These are phyloP conservation scores for Subacronicta megacephala DNA, from an alignment of 2,888 invertebrate species.

Conservation along the genomic window DNA sequence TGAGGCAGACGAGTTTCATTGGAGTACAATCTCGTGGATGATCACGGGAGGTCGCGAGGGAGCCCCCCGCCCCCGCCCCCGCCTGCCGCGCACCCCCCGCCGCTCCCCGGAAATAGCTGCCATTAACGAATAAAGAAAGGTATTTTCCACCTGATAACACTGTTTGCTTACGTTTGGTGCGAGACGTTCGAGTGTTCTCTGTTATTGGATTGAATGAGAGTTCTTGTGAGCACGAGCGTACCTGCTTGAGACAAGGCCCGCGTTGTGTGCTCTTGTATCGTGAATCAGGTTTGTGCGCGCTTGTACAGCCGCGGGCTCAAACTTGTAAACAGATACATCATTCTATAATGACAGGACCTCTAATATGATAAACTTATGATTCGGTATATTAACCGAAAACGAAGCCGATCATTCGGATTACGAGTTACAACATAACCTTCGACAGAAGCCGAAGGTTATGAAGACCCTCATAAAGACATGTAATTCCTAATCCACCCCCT, in stretches of 20 bases:
- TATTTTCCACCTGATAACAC: slow-evolving; percentile 77
- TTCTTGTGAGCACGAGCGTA: slow-evolving; percentile 47
- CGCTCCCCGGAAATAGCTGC: slow-evolving; percentile 68
- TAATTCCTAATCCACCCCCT: too few relatives aligned
- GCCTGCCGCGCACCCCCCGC: slow-evolving; percentile 23
- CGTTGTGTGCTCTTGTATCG: slow-evolving; percentile 34
- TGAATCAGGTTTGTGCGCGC: slow-evolving; percentile 16
- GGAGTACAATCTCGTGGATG: slow-evolving; percentile 73
- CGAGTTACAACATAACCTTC: too few relatives aligned
- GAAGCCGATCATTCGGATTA: too few relatives aligned
- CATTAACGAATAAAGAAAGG: slow-evolving; percentile 78
- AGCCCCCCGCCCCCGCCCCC: slow-evolving; percentile 27
- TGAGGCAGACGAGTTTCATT: slow-evolving; percentile 71
- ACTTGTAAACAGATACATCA: slow-evolving; percentile 37
- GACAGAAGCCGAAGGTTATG: too few relatives aligned
- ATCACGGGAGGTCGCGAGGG: slow-evolving; percentile 60
- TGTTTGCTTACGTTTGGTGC: slow-evolving; percentile 66
- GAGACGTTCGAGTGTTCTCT: slow-evolving; percentile 57
- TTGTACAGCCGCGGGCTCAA: not conserved
- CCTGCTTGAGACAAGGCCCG: slow-evolving; percentile 24
- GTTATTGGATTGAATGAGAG: slow-evolving; percentile 66
- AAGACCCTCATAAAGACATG: too few relatives aligned
- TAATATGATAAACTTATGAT: too few relatives aligned
- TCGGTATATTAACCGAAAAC: too few relatives aligned
- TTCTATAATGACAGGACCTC: slow-evolving; percentile 39